These are phyloP conservation scores for Chrysomela aeneicollis DNA, from an alignment of 2,888 invertebrate species.

Conservation along the genomic window DNA sequence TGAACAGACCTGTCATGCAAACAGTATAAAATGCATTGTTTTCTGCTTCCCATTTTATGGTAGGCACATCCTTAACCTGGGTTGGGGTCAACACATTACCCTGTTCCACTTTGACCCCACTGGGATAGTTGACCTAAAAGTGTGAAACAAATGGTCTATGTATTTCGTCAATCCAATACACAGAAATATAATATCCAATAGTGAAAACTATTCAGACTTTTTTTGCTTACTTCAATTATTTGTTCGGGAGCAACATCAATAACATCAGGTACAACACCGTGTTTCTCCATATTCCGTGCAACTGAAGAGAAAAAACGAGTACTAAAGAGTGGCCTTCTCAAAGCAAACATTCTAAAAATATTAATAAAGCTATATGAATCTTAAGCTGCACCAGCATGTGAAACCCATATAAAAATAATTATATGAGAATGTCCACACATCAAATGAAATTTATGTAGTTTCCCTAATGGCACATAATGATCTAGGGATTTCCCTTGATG, in stretches of 20 bases:
- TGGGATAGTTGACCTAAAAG: conserved; percentile 49
- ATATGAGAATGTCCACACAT: too few relatives aligned
- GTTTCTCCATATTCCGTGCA: conserved; percentile 51
- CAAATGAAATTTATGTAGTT: too few relatives aligned
- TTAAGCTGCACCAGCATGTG: neutral
- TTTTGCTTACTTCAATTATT: conserved; percentile 43
- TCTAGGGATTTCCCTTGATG: too few relatives aligned
- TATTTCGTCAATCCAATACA: too few relatives aligned
- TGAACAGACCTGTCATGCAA: conserved; percentile 64
- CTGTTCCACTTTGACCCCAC: conserved; percentile 49
- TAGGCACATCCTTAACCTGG: conserved; percentile 59
- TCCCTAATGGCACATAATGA: too few relatives aligned
- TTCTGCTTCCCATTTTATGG: conserved; percentile 64
- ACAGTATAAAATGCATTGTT: conserved; percentile 65
- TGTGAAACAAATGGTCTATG: too few relatives aligned
- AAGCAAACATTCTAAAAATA: conserved; percentile 22
- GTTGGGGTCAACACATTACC: conserved; percentile 54
- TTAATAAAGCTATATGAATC: neutral
- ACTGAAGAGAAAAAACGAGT: conserved; percentile 41
- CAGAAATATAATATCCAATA: neutral
- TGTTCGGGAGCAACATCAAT: conserved; percentile 52
- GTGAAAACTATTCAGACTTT: too few relatives aligned
- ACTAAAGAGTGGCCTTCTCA: conserved; percentile 17
- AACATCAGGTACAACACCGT: conserved; percentile 55
- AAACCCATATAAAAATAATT: too few relatives aligned